Evolutionary conservation across 2,113 vertebrate genomes (phyloP).

Genomic region (Gambusia affinis): DNA sequence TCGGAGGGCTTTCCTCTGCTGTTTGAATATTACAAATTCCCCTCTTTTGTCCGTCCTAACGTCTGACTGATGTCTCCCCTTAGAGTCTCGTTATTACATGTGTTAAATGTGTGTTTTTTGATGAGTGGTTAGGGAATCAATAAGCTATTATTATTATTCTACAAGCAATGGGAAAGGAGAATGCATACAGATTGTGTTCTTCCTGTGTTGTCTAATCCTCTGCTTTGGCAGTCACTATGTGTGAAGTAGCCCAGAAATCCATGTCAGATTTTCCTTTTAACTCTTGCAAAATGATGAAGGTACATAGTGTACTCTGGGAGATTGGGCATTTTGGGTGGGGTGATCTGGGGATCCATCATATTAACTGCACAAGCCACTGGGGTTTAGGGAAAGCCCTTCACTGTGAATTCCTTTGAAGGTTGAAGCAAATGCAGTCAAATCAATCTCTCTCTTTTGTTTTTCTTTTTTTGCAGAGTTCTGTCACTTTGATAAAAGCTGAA

Average conservation of each 20-base stretch:
- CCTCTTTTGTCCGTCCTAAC: slow-evolving; percentile 4
- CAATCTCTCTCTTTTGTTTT: not conserved
- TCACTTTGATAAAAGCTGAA: not conserved
- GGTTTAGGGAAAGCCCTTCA: slow-evolving; percentile 43
- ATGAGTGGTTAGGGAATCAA: not conserved
- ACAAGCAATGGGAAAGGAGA: not conserved
- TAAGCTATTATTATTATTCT: slow-evolving; percentile 3
- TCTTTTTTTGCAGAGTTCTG: not conserved
- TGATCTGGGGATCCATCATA: slow-evolving; percentile 27
- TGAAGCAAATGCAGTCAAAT: slow-evolving; percentile 7
- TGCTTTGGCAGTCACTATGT: slow-evolving; percentile 8
- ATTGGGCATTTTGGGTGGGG: slow-evolving; percentile 54
- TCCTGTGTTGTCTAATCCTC: slow-evolving; percentile 10
- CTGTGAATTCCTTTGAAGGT: slow-evolving; percentile 9
- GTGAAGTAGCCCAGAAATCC: slow-evolving; percentile 55
- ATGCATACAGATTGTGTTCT: not conserved
- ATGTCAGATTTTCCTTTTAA: slow-evolving; percentile 70
- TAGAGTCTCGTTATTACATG: slow-evolving; percentile 17
- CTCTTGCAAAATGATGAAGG: slow-evolving; percentile 61
- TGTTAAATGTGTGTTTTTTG: slow-evolving; percentile 2
- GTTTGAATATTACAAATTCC: slow-evolving; percentile 15
- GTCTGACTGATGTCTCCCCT: slow-evolving; percentile 10
- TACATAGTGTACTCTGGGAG: slow-evolving; percentile 69
- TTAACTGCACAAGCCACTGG: slow-evolving; percentile 11
- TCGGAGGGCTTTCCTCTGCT: slow-evolving; percentile 33